These are phyloP conservation scores for Hemichromis elongatus DNA, from an alignment of 2,113 vertebrate species.

Conservation along the genomic window DNA sequence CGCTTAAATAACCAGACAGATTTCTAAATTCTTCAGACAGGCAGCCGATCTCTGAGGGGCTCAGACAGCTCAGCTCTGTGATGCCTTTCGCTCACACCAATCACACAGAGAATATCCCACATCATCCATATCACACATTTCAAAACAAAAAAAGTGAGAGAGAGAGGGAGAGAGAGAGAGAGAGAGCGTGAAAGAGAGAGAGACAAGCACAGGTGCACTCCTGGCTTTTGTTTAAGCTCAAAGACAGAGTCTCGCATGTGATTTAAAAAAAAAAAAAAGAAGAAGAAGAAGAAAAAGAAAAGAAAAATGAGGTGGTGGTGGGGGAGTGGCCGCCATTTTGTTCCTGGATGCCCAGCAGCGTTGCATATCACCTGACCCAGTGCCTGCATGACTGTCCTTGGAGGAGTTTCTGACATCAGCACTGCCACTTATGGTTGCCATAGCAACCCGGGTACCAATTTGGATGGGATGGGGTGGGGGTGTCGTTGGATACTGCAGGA, in stretches of 20 bases:
- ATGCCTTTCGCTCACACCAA: conserved; percentile 15
- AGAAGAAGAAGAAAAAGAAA: background rate
- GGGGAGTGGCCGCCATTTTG: conserved; percentile 38
- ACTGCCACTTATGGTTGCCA: conserved; percentile 62
- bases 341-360: conserved; percentile 42
- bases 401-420: conserved; percentile 64
- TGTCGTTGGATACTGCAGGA: conserved; percentile 13
- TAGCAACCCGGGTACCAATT: conserved; percentile 54
- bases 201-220: background rate
- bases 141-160: background rate
- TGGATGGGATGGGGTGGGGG: background rate
- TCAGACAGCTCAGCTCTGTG: conserved; percentile 27
- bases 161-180: background rate
- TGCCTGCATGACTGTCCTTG: conserved; percentile 63
- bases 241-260: background rate
- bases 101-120: conserved; percentile 16
- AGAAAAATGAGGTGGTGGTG: background rate
- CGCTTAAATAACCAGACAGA: background rate
- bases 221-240: background rate
- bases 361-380: conserved; percentile 43
- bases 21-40: conserved; percentile 32
- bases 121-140: conserved; percentile 1
- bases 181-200: too few relatives aligned
- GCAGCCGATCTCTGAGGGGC: conserved; percentile 16
- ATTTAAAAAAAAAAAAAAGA: background rate